A percentile compares a stretch with the other conserved stretches of the same genome.
Conservation (phyloP, 2,797 vertebrate genomes). For the Spatula clypeata region DNA sequence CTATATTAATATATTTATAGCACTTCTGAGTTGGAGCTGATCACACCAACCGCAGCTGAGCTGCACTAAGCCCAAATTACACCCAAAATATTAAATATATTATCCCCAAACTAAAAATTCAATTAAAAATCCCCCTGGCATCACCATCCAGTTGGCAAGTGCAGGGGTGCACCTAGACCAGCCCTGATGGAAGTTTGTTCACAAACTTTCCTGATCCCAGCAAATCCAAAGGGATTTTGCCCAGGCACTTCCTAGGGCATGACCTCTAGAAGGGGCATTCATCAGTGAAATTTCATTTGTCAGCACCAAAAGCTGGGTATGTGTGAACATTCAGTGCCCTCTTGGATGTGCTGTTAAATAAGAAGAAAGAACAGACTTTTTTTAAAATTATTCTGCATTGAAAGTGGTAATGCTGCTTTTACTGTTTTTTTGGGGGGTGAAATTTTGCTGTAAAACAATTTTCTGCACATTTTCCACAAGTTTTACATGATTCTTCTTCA, state of each 20-base stretch:
- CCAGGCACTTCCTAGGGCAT: fast-evolving
- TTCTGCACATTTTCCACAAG: not conserved
- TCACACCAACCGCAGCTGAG: too few relatives aligned
- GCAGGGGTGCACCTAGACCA: not conserved
- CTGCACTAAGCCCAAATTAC: not conserved
- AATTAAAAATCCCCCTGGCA: not conserved
- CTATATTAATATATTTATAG: not conserved
- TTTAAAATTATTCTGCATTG: fast-evolving
- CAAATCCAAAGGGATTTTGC: not conserved
- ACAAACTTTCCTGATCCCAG: not conserved
- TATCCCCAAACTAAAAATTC: too few relatives aligned
- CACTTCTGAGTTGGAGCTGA: not conserved
- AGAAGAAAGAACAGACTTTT: not conserved
- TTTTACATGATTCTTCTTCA: not conserved
- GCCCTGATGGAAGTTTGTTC: too few relatives aligned
- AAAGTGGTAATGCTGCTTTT: not conserved
- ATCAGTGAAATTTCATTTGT: not conserved
- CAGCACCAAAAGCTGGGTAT: fast-evolving
- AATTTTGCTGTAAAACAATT: not conserved
- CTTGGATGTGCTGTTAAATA: fast-evolving
- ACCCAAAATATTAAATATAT: too few relatives aligned
- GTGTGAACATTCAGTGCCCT: fast-evolving
- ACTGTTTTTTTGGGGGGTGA: not conserved
- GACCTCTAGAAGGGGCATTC: too few relatives aligned
- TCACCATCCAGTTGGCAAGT: too few relatives aligned